Evolutionary conservation across 2,797 vertebrate genomes (phyloP), one percentile per base, ranked within the genome.

Genomic region (Percopsis omiscomaycus): DNA sequence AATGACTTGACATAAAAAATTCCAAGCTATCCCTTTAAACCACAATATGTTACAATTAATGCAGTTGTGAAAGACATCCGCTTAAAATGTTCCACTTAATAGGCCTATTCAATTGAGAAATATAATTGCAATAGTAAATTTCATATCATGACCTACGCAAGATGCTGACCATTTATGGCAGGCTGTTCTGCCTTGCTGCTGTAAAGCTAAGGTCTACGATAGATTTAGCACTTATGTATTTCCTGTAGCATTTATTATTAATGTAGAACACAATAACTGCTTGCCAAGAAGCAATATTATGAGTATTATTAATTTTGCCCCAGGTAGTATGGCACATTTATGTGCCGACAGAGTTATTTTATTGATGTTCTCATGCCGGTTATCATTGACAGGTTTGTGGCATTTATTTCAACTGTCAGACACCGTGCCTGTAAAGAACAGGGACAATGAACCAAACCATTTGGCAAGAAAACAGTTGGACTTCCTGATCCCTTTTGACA

Each of bases 221-320:
- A 67, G 59, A 74, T 68, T 65, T 69, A 60, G 16, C 51, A 54
- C 52, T 61, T 55, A 0, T 73, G 55, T 29, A 68, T 30, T 32
- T 48, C 55, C 15, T 66, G 57, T 71, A 60, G 64, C 74, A 71
- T 73, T 78, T 72, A 59, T 61, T 67, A 58, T 64, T 75, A 65
- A 70, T 69, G 66, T 69, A 69, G 30, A 73, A 64, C 52, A 54
- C 60, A 65, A 54, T 80, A 61, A 60, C 5, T 14, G 46, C 44
- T 61, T 62, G 57, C 66, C 60, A 69, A 73, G 52, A 76, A 58
- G 59, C 62, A 71, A 27, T 73, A 71, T 13, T 14, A 8, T 15
- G 55, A 62, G 56, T 63, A 46, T 69, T 72, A 82, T 78, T 79
- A 74, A 78, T 60, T 48, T 65, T 67, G 56, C 71, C 65, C 68